Conservation (phyloP, 2,797 vertebrate genomes). For the Okamejei kenojei region DNA sequence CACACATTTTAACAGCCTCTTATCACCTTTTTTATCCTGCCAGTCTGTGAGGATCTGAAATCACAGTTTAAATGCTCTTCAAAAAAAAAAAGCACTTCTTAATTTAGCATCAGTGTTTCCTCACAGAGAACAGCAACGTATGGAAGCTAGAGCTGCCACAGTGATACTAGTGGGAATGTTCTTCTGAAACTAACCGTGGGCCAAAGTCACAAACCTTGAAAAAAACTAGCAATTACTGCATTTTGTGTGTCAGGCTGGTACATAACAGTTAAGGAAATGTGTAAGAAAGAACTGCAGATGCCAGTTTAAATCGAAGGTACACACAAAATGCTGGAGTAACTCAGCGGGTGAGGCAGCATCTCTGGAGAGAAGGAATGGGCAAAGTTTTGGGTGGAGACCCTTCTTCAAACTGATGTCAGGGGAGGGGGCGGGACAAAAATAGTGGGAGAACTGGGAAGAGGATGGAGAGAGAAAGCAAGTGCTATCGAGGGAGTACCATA, state of each 20-base stretch:
- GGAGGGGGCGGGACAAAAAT: too few species aligned
- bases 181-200: not conserved
- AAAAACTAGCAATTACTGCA: not conserved
- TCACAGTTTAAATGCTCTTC: not conserved
- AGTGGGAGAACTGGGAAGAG: too few species aligned
- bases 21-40: conserved; percentile 97
- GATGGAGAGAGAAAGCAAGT: too few species aligned
- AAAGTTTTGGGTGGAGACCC: too few species aligned
- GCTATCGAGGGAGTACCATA: too few species aligned
- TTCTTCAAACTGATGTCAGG: too few species aligned
- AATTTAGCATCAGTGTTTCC: not conserved
- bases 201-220: not conserved
- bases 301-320: too few species aligned
- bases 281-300: not conserved
- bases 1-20: conserved; percentile 79
- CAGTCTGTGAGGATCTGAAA: conserved; percentile 93
- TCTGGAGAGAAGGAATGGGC: too few species aligned
- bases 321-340: too few species aligned
- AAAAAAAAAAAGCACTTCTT: not conserved
- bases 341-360: too few species aligned
- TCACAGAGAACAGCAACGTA: not conserved
- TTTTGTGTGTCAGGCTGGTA: not conserved
- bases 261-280: not conserved
- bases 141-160: not conserved
- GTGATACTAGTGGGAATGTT: not conserved